Percentiles rank a stretch among this genome's conserved stretches.
These are phyloP conservation scores for Tiphia femorata DNA, from an alignment of 2,888 invertebrate species.

Conservation along the genomic window DNA sequence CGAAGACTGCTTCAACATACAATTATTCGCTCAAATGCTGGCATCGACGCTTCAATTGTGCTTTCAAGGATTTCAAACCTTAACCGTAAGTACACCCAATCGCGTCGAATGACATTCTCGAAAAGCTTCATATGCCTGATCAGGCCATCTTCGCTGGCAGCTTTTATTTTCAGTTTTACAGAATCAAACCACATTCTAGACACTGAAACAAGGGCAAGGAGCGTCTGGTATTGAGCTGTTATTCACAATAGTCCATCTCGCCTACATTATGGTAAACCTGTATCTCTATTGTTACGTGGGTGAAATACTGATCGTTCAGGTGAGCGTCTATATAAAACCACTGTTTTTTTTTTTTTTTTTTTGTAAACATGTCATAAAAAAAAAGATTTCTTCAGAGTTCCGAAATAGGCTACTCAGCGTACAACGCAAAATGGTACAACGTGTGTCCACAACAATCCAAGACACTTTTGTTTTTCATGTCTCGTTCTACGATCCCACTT, in stretches of 20 bases:
- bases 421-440: constrained; percentile 47
- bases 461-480: constrained; percentile 37
- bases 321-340: too few relatives aligned
- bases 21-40: constrained; percentile 50
- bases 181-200: too few relatives aligned
- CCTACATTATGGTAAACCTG: constrained; percentile 41
- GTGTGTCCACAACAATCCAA: constrained; percentile 29
- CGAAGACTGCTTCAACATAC: constrained; percentile 48
- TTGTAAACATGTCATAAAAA: too few relatives aligned
- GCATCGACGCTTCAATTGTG: constrained; percentile 49
- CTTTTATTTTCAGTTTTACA: too few relatives aligned
- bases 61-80: constrained; percentile 51
- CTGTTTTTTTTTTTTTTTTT: too few relatives aligned
- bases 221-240: too few relatives aligned
- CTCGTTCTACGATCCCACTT: constrained; percentile 41
- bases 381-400: too few relatives aligned
- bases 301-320: constrained; percentile 37
- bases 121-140: too few relatives aligned
- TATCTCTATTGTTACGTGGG: constrained; percentile 53
- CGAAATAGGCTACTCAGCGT: constrained; percentile 38
- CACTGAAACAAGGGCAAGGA: too few relatives aligned
- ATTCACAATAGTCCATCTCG: constrained; percentile 27
- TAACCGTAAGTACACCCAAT: too few relatives aligned
- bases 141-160: too few relatives aligned
- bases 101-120: too few relatives aligned